Evolutionary conservation across 2,797 vertebrate genomes (phyloP), one percentile per base, ranked within the genome.

Genomic region (Pseudocheirus occidentalis): DNA sequence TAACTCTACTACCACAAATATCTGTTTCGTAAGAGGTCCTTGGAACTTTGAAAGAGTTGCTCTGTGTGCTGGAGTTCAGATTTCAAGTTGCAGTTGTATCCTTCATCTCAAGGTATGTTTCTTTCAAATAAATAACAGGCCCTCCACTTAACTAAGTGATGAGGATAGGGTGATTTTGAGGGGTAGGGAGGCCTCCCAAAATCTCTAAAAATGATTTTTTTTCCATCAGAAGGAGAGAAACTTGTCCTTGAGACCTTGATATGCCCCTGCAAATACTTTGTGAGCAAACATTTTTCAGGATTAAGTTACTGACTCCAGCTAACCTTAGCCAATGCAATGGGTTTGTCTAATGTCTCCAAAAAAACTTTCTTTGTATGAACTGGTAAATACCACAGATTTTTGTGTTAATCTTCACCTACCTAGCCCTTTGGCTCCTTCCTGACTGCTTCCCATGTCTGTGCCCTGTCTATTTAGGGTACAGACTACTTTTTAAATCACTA

Each of bases 281-380:
- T 97, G 97, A 98, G 97, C 97, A 97, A 98, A 97, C 97, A 97
- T 97, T 96, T 56, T 90, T 55, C 53, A 55, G 97, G 97, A 81
- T 97, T 97, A 94, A 94, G 95, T 98, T 98, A 97, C 97, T 97
- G 95, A 96, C 97, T 97, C 96, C 96, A 95, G 95, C 95, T 93
- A 95, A 55, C 56, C 95, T 94, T 92, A 94, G 93, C 94, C 94
- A 91, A 96, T 31, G 92, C 92, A 97, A 87, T 52, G 93, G 54
- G 73, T 95, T 96, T 94, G 91, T 90, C 90, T 91, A 57, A 81
- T 0, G 2, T 62, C 95, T 96, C 95, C 56, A 92, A 40, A 46
- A 97, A 96, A 93, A 21, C 4, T 92, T 40, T 96, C 90, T 94
- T 96, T 55, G 21, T 91, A 81, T 55, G 95, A 90, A 24, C 94